phyloP scores from a whole-genome alignment of 2,888 invertebrate species.

The Caenorhabditis parvicauda region DNA sequence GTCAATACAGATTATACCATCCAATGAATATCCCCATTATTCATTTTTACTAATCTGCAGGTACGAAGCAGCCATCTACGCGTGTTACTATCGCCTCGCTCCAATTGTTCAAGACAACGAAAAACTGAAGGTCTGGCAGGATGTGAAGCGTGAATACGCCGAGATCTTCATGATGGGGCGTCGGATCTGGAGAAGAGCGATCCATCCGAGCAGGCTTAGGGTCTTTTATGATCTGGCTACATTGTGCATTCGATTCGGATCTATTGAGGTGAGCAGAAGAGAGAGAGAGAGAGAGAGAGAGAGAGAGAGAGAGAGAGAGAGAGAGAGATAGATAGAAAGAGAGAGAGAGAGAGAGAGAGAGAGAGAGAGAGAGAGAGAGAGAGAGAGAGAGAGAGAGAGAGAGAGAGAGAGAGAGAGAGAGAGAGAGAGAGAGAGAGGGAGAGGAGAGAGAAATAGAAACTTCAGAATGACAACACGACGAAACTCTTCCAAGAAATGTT shows the following conservation, averaged over 20 bases:
- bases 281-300: too few species aligned
- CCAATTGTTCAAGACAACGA: slow-evolving; percentile 38
- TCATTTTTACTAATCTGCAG: slow-evolving; percentile 19
- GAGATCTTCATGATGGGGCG: slow-evolving; percentile 51
- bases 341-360: too few species aligned
- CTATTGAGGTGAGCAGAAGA: slow-evolving; percentile 25
- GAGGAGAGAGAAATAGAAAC: too few species aligned
- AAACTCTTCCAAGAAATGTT: slow-evolving; percentile 35
- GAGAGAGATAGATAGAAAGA: too few species aligned
- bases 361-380: too few species aligned
- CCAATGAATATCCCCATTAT: too few species aligned
- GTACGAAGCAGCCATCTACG: slow-evolving; percentile 49
- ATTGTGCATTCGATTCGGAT: slow-evolving; percentile 42
- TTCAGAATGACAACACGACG: slow-evolving; percentile 33
- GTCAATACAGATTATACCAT: too few species aligned
- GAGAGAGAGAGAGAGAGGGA: too few species aligned
- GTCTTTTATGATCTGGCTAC: slow-evolving; percentile 50
- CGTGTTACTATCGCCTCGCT: slow-evolving; percentile 49
- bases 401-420: too few species aligned
- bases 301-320: too few species aligned
- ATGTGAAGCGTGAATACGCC: slow-evolving; percentile 45
- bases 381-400: too few species aligned
- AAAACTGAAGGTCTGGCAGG: slow-evolving; percentile 39
- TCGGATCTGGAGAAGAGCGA: slow-evolving; percentile 45
- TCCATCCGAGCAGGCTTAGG: slow-evolving; percentile 40